Percentiles rank a stretch among this genome's conserved stretches.
These are phyloP conservation scores for Cavia porcellus DNA, from an alignment of 2,113 vertebrate species.

Conservation along the genomic window DNA sequence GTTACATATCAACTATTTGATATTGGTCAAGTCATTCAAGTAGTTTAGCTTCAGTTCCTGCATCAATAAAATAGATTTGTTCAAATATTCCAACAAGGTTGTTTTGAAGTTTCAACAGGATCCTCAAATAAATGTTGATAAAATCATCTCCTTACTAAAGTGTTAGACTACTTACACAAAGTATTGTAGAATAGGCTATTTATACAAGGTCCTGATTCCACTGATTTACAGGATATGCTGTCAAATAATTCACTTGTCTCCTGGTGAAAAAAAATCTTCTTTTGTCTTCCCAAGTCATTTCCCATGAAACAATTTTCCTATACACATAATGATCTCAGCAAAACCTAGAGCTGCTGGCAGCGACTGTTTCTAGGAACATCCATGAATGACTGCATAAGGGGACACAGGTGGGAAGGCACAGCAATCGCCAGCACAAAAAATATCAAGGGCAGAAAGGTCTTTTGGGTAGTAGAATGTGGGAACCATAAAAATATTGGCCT, in stretches of 20 bases:
- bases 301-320: constrained; percentile 41
- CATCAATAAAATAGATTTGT: neutral
- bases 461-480: neutral
- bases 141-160: neutral
- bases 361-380: neutral
- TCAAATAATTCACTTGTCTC: constrained; percentile 46
- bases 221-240: constrained; percentile 19
- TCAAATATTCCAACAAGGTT: neutral
- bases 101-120: neutral
- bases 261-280: constrained; percentile 43
- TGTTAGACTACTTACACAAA: neutral
- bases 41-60: neutral
- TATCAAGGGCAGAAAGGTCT: neutral
- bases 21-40: neutral
- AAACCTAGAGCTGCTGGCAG: neutral
- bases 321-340: neutral
- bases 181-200: neutral
- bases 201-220: neutral
- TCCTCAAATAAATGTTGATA: neutral
- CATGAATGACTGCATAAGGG: neutral
- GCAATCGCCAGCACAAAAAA: neutral
- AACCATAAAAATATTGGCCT: constrained; percentile 48
- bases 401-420: neutral
- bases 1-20: neutral
- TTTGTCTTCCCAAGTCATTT: constrained; percentile 30